Evolutionary conservation across 2,113 vertebrate genomes (phyloP), one percentile per base, ranked within the genome.

Genomic region (Geococcyx californianus): DNA sequence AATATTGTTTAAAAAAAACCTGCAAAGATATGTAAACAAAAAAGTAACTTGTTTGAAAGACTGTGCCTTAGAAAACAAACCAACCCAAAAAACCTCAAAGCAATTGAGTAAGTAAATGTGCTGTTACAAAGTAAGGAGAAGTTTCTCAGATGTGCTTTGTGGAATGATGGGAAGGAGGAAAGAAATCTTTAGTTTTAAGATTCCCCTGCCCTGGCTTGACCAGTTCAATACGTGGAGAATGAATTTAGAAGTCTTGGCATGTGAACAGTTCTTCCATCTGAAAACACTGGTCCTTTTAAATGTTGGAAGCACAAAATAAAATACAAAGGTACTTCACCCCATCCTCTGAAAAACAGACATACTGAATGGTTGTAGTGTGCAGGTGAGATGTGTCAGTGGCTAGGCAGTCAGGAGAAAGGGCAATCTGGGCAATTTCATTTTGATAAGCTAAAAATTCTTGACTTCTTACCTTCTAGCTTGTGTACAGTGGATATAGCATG

Each of bases 401-500:
- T 52, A 9, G 63, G 66, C 49, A 58, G 56, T 19, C 69, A 85
- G 83, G 77, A 54, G 42, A 64, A 69, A 34, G 51, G 63, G 18
- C 26, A 16, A 2, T 51, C 52, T 45, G 13, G 47, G 13, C 52
- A 13, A 83, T 19, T 36, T 89, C 34, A 16, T 68, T 74, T 47
- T 38, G 5, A 76, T 94, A 91, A 95, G 59, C 33, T 68, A 55
- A 49, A 52, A 52, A 64, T n/a, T 83, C 40, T 76, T 81, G 19
- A 2, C 67, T 93, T 94, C 40, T 93, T 79, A 13, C 42, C 23
- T 78, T 94, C 11, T 94, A 99, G 99, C 98, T 99, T 87, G 99
- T 99, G 89, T 99, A 99, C 97, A 99, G 97, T 33, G 98, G 99
- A 77, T 99, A 99, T 95, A 99, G 98, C 97, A 99, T 99, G 97